These are phyloP conservation scores for Leucophenga maculata DNA, from an alignment of 2,888 invertebrate species.

Conservation along the genomic window DNA sequence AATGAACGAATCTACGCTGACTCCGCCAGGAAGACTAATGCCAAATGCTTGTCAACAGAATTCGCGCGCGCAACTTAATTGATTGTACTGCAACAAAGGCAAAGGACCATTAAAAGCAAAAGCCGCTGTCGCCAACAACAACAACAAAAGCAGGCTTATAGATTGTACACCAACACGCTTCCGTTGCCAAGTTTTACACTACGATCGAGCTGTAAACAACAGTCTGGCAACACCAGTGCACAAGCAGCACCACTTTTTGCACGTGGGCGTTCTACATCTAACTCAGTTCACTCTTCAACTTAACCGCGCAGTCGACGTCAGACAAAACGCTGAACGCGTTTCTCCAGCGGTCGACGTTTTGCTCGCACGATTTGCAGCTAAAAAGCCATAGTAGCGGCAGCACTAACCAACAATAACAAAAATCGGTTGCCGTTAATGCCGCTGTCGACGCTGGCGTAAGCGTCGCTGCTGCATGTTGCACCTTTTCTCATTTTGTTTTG, in stretches of 20 bases:
- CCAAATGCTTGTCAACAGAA: constrained; percentile 17
- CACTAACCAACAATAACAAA: constrained; percentile 31
- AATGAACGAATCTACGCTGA: no score
- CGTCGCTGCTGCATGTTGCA: constrained; percentile 28
- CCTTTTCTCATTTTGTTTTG: constrained; percentile 19
- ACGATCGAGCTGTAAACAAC: neutral
- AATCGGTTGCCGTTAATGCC: no score
- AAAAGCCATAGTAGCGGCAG: constrained; percentile 43
- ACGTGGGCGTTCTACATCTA: constrained; percentile 60
- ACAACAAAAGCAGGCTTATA: constrained; percentile 37
- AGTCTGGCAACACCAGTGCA: constrained; percentile 52
- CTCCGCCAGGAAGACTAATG: constrained; percentile 3
- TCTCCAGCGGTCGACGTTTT: no score
- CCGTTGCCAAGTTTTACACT: no score
- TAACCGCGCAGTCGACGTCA: constrained; percentile 51
- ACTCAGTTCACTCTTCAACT: constrained; percentile 63
- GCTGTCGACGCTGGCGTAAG: constrained; percentile 26
- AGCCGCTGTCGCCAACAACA: constrained; percentile 22
- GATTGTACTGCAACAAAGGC: constrained; percentile 12
- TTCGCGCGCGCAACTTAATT: constrained; percentile 7
- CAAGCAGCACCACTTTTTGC: constrained; percentile 46
- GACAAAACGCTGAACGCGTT: constrained; percentile 61
- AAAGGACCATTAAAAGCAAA: constrained; percentile 9
- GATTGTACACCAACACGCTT: constrained; percentile 32
- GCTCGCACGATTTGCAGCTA: constrained; percentile 18